Base-by-base conservation (phyloP, 2,113 vertebrate genomes). In the Clarias magur region DNA sequence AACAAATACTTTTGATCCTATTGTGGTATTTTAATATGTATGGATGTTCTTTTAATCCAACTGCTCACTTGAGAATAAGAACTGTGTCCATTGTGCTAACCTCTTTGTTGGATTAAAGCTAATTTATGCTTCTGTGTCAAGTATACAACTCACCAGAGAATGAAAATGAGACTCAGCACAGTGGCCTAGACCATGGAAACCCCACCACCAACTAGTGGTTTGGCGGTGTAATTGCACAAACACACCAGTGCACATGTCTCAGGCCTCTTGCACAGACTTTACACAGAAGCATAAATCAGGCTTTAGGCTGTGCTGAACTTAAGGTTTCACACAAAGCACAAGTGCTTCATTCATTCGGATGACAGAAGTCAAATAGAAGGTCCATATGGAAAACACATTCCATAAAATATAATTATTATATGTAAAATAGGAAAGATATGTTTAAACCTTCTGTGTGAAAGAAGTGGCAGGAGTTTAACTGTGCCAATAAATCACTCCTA, bases 401-500 rank as follows among this genome's bases (percentile, higher is more conserved):
- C 38, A 21, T 73, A 48, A 67, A 70, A 89, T 70, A 54, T 86
- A 67, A 53, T 85, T 56, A 57, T 34, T 13, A 15, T 23, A 25
- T 25, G n/a, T 21, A 83, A 82, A 83, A 70, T 83, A 70, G 65
- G 30, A 65, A 79, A 60, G 62, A 53, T 88, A 82, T 38, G 67
- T 34, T 73, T 48, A 57, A 76, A 53, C 75, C 34, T 57, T 38
- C 10, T n/a, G 16, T 27, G 30, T 13, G 54, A 60, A 30, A 78
- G 68, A 70, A 78, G 27, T 54, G 6, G 57, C 63, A 79, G 79
- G 34, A 54, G 54, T 85, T 85, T 60, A 85, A 87, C 62, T 12
- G 38, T 12, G 34, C 84, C 80, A 53, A 82, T 89, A 85, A 85
- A 89, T 89, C 85, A 85, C 83, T 85, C 79, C 85, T 65, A 62